These are phyloP conservation scores for Cassiopea xamachana DNA, from an alignment of 30 jellyfish, hydroid and myxozoan species.

Conservation along the genomic window DNA sequence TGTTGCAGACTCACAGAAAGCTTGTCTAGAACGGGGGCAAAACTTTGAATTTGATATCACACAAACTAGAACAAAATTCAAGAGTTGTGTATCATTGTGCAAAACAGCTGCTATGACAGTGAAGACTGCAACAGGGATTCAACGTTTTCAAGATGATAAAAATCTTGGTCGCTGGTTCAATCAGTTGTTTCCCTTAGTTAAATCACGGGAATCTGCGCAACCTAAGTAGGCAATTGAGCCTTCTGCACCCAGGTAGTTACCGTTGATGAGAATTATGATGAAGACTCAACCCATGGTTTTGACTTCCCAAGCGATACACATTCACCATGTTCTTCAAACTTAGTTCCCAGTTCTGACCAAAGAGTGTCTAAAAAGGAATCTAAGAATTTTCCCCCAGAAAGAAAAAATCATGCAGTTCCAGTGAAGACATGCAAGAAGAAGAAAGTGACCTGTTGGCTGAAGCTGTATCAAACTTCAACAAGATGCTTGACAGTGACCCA, in stretches of 20 bases:
- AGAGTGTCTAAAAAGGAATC: too few relatives aligned
- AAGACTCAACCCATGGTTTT: neutral
- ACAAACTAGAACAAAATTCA: slow-evolving; percentile 48
- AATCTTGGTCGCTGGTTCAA: slow-evolving; percentile 47
- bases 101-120: slow-evolving; percentile 66
- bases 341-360: too few relatives aligned
- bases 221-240: slow-evolving; percentile 71
- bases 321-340: too few relatives aligned
- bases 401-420: too few relatives aligned
- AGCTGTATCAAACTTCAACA: too few relatives aligned
- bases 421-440: too few relatives aligned
- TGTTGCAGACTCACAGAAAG: neutral
- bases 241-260: neutral
- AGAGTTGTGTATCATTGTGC: slow-evolving; percentile 48
- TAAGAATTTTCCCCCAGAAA: too few relatives aligned
- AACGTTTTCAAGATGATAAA: slow-evolving; percentile 43
- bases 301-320: too few relatives aligned
- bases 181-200: slow-evolving; percentile 51
- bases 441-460: too few relatives aligned
- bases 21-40: slow-evolving; percentile 2
- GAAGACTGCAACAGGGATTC: slow-evolving; percentile 53
- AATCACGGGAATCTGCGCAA: slow-evolving; percentile 61
- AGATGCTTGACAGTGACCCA: too few relatives aligned
- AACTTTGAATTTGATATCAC: slow-evolving; percentile 8
- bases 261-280: slow-evolving; percentile 5